Evolutionary conservation across 2,113 vertebrate species (phyloP).

Genomic region (Elephantulus edwardii): DNA sequence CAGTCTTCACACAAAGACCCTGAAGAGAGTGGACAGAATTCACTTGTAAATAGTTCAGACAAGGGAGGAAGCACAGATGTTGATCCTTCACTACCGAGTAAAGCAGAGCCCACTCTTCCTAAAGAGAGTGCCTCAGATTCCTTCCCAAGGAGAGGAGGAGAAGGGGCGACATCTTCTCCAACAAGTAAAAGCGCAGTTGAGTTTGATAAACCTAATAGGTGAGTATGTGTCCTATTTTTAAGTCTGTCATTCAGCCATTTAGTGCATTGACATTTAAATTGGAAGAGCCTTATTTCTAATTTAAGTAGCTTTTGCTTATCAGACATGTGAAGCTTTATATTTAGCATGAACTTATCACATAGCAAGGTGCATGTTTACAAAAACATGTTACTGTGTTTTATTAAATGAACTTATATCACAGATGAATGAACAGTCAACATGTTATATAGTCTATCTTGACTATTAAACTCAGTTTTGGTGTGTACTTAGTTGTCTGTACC

Average conservation of each 20-base stretch:
- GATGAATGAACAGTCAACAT: not conserved
- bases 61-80: constrained; percentile 80
- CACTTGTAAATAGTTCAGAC: constrained; percentile 86
- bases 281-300: constrained; percentile 11
- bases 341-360: not conserved
- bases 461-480: not conserved
- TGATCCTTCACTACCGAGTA: constrained; percentile 71
- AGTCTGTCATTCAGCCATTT: not conserved
- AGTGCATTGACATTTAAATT: not conserved
- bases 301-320: not conserved
- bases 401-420: not conserved
- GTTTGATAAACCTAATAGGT: constrained; percentile 98
- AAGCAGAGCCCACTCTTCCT: constrained; percentile 81
- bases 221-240: constrained; percentile 73
- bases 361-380: not conserved
- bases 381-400: not conserved
- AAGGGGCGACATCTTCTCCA: constrained; percentile 77
- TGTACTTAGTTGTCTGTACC: not conserved
- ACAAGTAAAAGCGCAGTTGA: constrained; percentile 85
- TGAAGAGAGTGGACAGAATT: constrained; percentile 89
- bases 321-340: not conserved
- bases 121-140: constrained; percentile 79
- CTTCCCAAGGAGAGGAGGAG: constrained; percentile 82
- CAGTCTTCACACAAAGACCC: constrained; percentile 83
- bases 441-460: not conserved